Evolutionary conservation across 2,797 vertebrate genomes (phyloP), one percentile per base, ranked within the genome.

Genomic region (Staurois parvus): DNA sequence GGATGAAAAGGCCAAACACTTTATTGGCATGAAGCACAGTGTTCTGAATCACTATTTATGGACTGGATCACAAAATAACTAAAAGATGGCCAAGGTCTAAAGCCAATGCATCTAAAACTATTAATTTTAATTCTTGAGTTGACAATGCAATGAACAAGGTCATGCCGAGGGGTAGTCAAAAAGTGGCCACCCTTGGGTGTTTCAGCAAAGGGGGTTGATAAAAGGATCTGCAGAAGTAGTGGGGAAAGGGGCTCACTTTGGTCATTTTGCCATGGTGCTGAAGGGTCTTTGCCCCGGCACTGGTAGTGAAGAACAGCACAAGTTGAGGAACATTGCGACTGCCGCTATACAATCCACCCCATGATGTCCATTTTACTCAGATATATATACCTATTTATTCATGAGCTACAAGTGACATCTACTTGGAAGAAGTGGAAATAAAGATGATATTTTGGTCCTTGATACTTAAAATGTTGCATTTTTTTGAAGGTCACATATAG

Each of bases 311-410:
- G 77, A 59, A 10, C 42, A 2, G 40, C 10, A 62, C n/a, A 6
- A 26, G n/a, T 66, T 66, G 28, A 66, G 10, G 26, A 29, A 66
- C 21, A 4, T 66, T 29, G 10, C n/a, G 3, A 66, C 28, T 1
- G 10, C 28, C 29, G n/a, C 64, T 28, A 24, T 59, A 59, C 21
- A 2, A 48, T 13, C 19, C 42, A 12, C 2, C 29, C 37, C 26
- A 17, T 62, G n/a, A 32, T 17, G 26, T 66, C 26, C 81, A 67
- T 76, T 72, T n/a, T 13, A 68, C 13, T 26, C 19, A 40, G 72
- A 72, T n/a, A 10, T n/a, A 0, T 26, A 28, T 73, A 9, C 40
- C 52, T 72, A 72, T 78, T 83, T 45, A 83, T 83, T 78, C 40
- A 67, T 26, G 19, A 56, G 68, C 62, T 34, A 26, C 24, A 72